Evolutionary conservation across 2,888 invertebrate genomes (phyloP).

Genomic region (Tetropium fuscum): DNA sequence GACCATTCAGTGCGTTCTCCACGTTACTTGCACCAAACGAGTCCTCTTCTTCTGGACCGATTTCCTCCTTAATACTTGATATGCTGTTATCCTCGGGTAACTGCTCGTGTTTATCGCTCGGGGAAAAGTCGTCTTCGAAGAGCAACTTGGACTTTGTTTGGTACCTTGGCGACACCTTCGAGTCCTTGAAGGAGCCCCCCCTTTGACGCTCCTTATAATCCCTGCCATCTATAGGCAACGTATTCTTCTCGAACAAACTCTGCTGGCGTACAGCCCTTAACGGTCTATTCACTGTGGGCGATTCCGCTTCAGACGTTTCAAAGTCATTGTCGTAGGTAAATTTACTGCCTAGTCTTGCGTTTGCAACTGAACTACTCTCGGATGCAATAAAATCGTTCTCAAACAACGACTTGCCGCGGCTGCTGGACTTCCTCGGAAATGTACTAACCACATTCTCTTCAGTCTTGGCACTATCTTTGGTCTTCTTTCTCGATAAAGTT

Average conservation of each 20-base stretch:
- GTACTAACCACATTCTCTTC: conserved; percentile 55
- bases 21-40: conserved; percentile 52
- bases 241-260: conserved; percentile 45
- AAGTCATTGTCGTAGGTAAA: conserved; percentile 60
- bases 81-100: conserved; percentile 49
- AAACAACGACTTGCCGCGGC: conserved; percentile 64
- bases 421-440: conserved; percentile 63
- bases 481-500: conserved; percentile 54
- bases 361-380: conserved; percentile 54
- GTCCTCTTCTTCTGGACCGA: conserved; percentile 55
- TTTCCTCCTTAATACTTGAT: conserved; percentile 63
- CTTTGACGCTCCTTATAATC: conserved; percentile 42
- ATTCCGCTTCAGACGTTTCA: conserved; percentile 58
- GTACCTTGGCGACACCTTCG: conserved; percentile 49
- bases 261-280: conserved; percentile 43
- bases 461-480: conserved; percentile 57
- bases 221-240: conserved; percentile 32
- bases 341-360: conserved; percentile 39
- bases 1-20: conserved; percentile 48
- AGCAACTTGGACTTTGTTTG: conserved; percentile 57
- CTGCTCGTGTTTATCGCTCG: conserved; percentile 57
- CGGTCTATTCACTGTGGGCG: conserved; percentile 47
- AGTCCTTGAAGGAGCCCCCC: conserved; percentile 33
- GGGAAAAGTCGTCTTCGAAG: conserved; percentile 73
- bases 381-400: conserved; percentile 77